phyloP scores from a whole-genome alignment of 2,113 vertebrate genomes.

The Petrocephalus zakoni region DNA sequence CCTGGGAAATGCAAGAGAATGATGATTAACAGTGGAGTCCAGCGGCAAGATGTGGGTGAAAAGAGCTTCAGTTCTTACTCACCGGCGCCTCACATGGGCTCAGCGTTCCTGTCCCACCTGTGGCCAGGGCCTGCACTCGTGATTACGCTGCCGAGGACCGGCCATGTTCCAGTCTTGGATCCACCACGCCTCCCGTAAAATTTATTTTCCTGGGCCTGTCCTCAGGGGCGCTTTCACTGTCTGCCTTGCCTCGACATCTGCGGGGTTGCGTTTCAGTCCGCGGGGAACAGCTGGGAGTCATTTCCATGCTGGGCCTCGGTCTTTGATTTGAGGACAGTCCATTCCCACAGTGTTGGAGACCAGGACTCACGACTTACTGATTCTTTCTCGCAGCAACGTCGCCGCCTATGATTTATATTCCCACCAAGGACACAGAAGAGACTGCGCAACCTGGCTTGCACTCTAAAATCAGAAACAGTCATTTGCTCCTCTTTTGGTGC shows the following conservation, averaged over 20 bases:
- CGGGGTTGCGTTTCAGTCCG: constrained; percentile 28
- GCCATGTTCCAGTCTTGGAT: not conserved
- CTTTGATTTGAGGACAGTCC: constrained; percentile 32
- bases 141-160: too few relatives aligned
- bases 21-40: not conserved
- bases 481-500: not conserved
- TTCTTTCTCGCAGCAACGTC: constrained; percentile 34
- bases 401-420: constrained; percentile 20
- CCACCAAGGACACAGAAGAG: not conserved
- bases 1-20: not conserved
- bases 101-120: not conserved
- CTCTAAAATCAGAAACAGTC: constrained; percentile 18
- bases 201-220: not conserved
- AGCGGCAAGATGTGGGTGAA: not conserved
- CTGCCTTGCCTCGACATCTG: constrained; percentile 56
- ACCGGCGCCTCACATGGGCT: not conserved
- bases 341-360: constrained; percentile 28
- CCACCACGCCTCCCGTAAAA: not conserved
- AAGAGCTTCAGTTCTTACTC: not conserved
- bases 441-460: not conserved
- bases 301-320: constrained; percentile 32
- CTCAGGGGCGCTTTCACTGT: constrained; percentile 40
- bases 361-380: not conserved
- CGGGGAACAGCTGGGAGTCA: constrained; percentile 56
- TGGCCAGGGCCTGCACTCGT: not conserved